Evolutionary conservation across 2,113 vertebrate genomes (phyloP).

Genomic region (Pelvicachromis taeniatus): DNA sequence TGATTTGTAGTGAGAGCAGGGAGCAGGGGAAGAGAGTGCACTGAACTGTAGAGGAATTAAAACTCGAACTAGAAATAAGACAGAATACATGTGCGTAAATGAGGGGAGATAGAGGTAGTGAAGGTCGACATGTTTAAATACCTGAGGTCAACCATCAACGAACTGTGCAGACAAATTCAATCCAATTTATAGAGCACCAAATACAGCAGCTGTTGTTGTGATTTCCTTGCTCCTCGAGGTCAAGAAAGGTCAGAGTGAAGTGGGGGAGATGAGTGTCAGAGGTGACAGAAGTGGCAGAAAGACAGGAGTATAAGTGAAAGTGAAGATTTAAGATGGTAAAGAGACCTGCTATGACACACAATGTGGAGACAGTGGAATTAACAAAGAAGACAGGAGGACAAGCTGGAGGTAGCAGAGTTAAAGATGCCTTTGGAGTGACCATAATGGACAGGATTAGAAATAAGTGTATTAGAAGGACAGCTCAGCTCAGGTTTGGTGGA

Average conservation of each 20-base stretch:
- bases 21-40: too few relatives aligned
- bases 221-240: neutral
- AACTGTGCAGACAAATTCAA: neutral
- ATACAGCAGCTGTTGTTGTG: neutral
- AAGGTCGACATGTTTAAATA: neutral
- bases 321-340: neutral
- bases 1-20: too few relatives aligned
- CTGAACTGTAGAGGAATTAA: too few relatives aligned
- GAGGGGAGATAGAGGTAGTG: neutral
- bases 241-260: neutral
- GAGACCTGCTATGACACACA: neutral
- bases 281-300: neutral
- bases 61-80: too few relatives aligned
- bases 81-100: too few relatives aligned
- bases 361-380: too few relatives aligned
- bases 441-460: fast-evolving
- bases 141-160: neutral
- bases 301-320: fast-evolving
- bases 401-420: neutral
- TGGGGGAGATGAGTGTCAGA: neutral
- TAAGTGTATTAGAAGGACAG: neutral
- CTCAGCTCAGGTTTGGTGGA: neutral
- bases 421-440: neutral
- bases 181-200: neutral
- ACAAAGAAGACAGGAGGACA: neutral